Evolutionary conservation across 2,797 vertebrate genomes (phyloP).

Genomic region (Poecile montanus): DNA sequence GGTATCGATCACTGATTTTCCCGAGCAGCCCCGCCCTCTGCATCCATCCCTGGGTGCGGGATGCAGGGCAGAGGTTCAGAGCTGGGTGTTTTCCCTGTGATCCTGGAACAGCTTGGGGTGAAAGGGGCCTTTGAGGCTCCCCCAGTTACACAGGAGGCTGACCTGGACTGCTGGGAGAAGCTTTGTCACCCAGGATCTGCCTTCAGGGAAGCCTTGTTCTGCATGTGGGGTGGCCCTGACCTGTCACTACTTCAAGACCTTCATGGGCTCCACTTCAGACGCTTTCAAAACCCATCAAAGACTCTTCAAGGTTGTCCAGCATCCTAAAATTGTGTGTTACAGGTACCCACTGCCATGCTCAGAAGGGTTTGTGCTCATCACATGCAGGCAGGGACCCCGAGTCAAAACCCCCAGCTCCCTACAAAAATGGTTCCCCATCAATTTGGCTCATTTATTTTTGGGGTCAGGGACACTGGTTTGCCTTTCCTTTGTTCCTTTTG

Average conservation of each 20-base stretch:
- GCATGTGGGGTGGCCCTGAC: not conserved
- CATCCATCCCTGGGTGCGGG: too few species aligned
- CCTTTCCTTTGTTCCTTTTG: not conserved
- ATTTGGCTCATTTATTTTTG: not conserved
- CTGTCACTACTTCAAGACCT: rapidly evolving
- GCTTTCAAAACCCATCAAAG: not conserved
- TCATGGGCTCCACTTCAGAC: not conserved
- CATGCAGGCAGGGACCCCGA: not conserved
- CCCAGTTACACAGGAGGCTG: not conserved
- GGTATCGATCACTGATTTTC: not conserved
- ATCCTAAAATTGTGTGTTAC: not conserved
- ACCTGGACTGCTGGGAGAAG: not conserved
- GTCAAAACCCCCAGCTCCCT: not conserved
- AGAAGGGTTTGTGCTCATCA: not conserved
- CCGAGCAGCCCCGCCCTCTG: not conserved
- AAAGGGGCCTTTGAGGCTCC: not conserved
- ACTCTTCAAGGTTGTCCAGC: not conserved
- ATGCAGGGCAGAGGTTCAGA: not conserved
- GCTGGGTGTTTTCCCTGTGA: rapidly evolving
- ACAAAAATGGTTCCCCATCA: not conserved
- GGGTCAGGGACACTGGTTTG: not conserved
- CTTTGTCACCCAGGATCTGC: not conserved
- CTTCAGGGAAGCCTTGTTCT: not conserved
- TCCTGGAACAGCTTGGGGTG: too few species aligned
- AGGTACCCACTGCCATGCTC: not conserved